Evolutionary conservation across 2,113 vertebrate genomes (phyloP).

Genomic region (Stigmatopora nigra): DNA sequence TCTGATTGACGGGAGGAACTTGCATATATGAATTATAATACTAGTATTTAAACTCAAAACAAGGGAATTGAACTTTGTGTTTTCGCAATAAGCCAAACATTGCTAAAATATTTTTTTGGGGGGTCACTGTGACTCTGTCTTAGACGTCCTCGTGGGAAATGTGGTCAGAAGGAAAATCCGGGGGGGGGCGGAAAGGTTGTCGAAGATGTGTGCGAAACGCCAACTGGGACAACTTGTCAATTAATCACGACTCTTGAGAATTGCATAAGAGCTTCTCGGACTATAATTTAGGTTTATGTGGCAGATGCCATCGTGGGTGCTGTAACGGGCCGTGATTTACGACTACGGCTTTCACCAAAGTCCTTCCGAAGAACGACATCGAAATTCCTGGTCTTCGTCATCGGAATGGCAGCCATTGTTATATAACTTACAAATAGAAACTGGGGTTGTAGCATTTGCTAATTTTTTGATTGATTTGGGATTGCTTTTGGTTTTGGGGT

Average conservation of each 20-base stretch:
- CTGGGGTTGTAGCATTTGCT: too few species aligned
- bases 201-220: slow-evolving; percentile 26
- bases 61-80: too few species aligned
- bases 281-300: slow-evolving; percentile 51
- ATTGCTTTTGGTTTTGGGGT: too few species aligned
- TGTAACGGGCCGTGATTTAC: slow-evolving; percentile 34
- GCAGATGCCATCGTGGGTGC: slow-evolving; percentile 22
- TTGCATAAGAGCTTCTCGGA: slow-evolving; percentile 30
- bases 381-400: not conserved
- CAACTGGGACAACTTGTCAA: slow-evolving; percentile 17
- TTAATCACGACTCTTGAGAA: slow-evolving; percentile 28
- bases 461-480: too few species aligned
- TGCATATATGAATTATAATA: too few species aligned
- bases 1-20: too few species aligned
- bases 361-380: not conserved
- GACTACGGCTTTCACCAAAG: slow-evolving; percentile 8
- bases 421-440: not conserved
- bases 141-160: not conserved
- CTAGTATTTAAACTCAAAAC: too few species aligned
- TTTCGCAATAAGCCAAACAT: too few species aligned
- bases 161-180: not conserved
- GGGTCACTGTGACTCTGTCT: slow-evolving; percentile 23
- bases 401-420: not conserved
- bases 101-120: too few species aligned
- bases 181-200: slow-evolving; percentile 30